Evolutionary conservation across 2,888 invertebrate genomes (phyloP).

Genomic region (Nemapogon koenigi): DNA sequence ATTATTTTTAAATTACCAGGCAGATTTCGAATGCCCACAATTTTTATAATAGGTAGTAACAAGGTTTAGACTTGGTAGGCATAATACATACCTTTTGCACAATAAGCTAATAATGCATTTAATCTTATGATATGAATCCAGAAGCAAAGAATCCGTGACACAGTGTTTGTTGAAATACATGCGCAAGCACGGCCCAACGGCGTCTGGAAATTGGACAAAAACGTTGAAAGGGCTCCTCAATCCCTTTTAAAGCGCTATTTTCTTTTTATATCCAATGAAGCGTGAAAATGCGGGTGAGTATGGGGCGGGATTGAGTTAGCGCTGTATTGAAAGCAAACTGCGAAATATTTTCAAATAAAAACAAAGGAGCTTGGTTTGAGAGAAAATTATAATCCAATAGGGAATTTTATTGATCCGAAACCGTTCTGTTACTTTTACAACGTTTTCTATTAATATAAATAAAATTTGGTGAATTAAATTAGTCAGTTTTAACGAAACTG

Average conservation of each 20-base stretch:
- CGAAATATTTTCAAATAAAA: conserved; percentile 25
- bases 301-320: conserved; percentile 32
- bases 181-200: conserved; percentile 27
- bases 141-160: background rate
- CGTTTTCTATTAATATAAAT: too few species aligned
- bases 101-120: too few species aligned
- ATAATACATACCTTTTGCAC: too few species aligned
- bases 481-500: too few species aligned
- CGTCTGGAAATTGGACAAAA: conserved; percentile 33
- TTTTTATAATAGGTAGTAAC: too few species aligned
- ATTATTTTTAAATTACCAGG: too few species aligned
- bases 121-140: too few species aligned
- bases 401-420: too few species aligned
- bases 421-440: too few species aligned
- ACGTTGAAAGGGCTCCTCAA: conserved; percentile 35
- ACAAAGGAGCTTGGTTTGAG: conserved; percentile 18
- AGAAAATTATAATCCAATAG: conserved; percentile 20
- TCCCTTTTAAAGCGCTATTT: conserved; percentile 44
- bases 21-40: too few species aligned
- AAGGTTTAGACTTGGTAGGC: too few species aligned
- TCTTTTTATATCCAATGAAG: conserved; percentile 48
- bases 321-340: conserved; percentile 25
- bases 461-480: too few species aligned
- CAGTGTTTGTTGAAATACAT: conserved; percentile 25
- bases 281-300: conserved; percentile 37